Evolutionary conservation across 2,797 vertebrate species (phyloP).

Genomic region (Acipenser ruthenus): DNA sequence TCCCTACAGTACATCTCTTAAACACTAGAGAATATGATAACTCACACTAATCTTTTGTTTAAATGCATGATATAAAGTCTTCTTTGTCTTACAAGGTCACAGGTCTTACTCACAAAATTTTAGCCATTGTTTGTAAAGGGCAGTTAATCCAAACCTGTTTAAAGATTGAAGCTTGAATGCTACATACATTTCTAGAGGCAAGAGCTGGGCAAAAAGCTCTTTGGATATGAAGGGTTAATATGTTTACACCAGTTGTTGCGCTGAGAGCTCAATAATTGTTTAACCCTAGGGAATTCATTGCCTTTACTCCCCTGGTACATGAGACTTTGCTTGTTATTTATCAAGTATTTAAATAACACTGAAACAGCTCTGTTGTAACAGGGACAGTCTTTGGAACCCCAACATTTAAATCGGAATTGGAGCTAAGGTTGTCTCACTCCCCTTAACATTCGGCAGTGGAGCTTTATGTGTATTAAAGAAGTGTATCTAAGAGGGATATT

Average conservation of each 20-base stretch:
- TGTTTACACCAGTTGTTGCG: neutral
- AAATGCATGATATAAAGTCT: constrained; percentile 7
- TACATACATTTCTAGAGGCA: neutral
- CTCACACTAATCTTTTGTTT: constrained; percentile 4
- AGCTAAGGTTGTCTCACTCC: too few relatives aligned
- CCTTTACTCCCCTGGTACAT: neutral
- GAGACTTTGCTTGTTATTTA: constrained; percentile 19
- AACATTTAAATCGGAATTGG: too few relatives aligned
- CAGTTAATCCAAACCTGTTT: too few relatives aligned
- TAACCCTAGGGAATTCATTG: constrained; percentile 12
- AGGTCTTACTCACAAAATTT: too few relatives aligned
- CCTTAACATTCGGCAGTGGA: too few relatives aligned
- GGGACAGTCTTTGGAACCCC: constrained; percentile 27
- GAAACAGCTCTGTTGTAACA: constrained; percentile 30
- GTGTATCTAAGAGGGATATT: too few relatives aligned
- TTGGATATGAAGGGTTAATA: neutral
- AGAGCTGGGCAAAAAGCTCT: neutral
- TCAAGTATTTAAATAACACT: constrained; percentile 25
- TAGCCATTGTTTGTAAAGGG: too few relatives aligned
- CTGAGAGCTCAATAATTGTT: constrained; percentile 8
- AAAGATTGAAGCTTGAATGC: too few relatives aligned
- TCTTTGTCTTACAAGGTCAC: neutral
- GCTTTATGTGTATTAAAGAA: too few relatives aligned
- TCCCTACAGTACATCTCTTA: too few relatives aligned
- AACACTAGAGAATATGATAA: constrained; percentile 8